phyloP scores from a whole-genome alignment of 1,140 invertebrate genomes.

The Ostrea denselamellosa region DNA sequence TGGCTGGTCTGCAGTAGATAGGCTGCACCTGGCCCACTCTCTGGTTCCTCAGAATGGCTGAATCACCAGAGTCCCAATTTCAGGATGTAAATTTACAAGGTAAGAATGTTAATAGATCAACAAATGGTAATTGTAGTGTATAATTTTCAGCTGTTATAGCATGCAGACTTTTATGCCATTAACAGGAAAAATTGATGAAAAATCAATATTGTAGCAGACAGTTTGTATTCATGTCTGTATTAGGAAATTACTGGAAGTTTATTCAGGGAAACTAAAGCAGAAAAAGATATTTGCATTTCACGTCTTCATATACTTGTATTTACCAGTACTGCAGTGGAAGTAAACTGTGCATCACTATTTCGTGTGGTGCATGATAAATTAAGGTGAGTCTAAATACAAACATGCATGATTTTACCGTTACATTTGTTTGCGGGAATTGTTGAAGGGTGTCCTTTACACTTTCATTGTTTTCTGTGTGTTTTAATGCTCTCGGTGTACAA shows the following conservation, averaged over 20 bases:
- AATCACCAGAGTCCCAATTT: neutral
- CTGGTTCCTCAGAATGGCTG: neutral
- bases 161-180: conserved; percentile 1
- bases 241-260: neutral
- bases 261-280: neutral
- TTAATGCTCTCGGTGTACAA: too few relatives aligned
- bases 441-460: neutral
- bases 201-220: conserved; percentile 31
- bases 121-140: neutral
- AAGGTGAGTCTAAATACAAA: neutral
- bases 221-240: conserved; percentile 10
- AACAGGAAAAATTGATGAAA: conserved; percentile 19
- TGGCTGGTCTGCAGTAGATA: conserved; percentile 21
- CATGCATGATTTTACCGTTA: neutral
- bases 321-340: neutral
- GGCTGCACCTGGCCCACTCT: neutral
- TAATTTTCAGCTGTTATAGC: conserved; percentile 14
- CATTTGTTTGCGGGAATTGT: neutral
- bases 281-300: neutral
- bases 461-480: neutral
- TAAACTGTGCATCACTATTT: neutral
- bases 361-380: neutral
- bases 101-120: conserved; percentile 5
- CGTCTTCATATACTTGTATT: neutral
- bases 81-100: conserved; percentile 7